Percentiles rank a stretch among this genome's conserved stretches.
Evolutionary conservation across 1,140 invertebrate genomes (phyloP).

Genomic region (Pachypeltis micranthus): DNA sequence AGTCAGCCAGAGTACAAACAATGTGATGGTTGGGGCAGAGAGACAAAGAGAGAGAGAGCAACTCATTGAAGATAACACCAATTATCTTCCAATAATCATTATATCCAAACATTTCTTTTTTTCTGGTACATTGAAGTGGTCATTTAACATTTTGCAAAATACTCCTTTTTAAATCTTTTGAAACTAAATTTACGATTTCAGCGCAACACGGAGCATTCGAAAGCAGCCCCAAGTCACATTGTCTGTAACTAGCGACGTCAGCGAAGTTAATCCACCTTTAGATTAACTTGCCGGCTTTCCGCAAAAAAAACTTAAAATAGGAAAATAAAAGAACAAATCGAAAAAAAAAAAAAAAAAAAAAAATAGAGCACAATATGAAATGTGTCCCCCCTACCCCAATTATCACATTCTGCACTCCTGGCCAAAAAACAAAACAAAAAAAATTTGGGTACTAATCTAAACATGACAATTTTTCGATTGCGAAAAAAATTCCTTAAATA

Average conservation of each 20-base stretch:
- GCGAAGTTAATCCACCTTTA: too few relatives aligned
- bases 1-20: constrained; percentile 32
- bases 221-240: constrained; percentile 27
- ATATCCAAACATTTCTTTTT: background rate
- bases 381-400: constrained; percentile 25
- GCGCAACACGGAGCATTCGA: constrained; percentile 13
- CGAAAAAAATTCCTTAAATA: too few relatives aligned
- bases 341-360: constrained; percentile 10
- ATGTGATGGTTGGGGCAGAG: constrained; percentile 32
- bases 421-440: too few relatives aligned
- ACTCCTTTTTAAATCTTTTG: background rate
- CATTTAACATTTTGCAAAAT: too few relatives aligned
- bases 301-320: background rate
- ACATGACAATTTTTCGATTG: too few relatives aligned
- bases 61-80: too few relatives aligned
- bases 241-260: constrained; percentile 23
- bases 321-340: constrained; percentile 10
- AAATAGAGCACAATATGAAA: constrained; percentile 9
- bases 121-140: too few relatives aligned
- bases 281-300: too few relatives aligned
- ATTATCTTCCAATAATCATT: background rate
- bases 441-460: too few relatives aligned
- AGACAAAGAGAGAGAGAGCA: too few relatives aligned
- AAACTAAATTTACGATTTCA: background rate
- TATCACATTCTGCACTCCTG: constrained; percentile 35